Conservation (phyloP, 2,797 vertebrate species). For the Acrocephalus scirpaceus region DNA sequence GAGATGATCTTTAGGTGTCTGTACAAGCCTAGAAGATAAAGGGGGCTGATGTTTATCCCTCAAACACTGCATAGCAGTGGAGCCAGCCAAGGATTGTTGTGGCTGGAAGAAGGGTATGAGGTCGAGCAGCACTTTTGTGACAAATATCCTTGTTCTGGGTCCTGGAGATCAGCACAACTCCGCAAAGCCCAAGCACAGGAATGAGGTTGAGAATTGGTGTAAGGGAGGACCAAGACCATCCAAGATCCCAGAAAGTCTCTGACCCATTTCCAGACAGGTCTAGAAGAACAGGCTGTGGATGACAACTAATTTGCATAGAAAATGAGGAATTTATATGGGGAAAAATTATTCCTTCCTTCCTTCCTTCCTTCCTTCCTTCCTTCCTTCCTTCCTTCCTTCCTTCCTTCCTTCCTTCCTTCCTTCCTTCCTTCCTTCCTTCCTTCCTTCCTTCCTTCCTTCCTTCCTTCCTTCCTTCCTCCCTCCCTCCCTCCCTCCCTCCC, state of each 20-base stretch:
- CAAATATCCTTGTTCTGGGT: background rate
- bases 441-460: accelerated
- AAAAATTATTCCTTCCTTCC: background rate
- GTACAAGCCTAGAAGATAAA: background rate
- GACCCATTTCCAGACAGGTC: background rate
- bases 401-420: background rate
- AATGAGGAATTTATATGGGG: background rate
- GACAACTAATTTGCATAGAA: background rate
- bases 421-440: background rate
- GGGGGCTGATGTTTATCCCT: background rate
- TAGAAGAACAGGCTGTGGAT: background rate
- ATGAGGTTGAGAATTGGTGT: background rate
- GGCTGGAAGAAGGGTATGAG: background rate
- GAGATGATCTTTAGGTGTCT: background rate
- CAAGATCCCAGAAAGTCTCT: background rate
- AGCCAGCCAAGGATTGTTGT: background rate
- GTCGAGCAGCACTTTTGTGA: background rate
- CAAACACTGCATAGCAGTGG: background rate
- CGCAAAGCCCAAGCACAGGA: background rate
- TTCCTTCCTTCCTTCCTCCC: background rate
- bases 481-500: accelerated
- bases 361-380: background rate
- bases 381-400: accelerated
- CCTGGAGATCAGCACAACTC: background rate
- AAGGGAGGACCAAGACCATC: background rate